These are phyloP conservation scores for Drosophila buzzatii DNA, from an alignment of 2,888 invertebrate species.

Conservation along the genomic window DNA sequence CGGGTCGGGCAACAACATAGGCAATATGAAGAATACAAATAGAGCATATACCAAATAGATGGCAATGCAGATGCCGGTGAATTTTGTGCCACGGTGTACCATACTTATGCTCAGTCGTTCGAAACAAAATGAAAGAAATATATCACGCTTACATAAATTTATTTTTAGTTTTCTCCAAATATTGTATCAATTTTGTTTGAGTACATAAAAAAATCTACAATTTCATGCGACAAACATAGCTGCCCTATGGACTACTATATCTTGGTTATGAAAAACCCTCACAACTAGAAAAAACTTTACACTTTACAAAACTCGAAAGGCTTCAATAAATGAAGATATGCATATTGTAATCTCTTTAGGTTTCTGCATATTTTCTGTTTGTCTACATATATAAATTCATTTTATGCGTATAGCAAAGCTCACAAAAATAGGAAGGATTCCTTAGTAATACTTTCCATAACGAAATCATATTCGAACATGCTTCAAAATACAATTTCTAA, in stretches of 20 bases:
- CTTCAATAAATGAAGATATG: not conserved
- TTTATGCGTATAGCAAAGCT: too few relatives aligned
- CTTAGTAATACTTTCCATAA: too few relatives aligned
- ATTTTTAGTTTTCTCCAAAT: slow-evolving; percentile 2
- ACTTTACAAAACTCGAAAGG: not conserved
- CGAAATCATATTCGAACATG: too few relatives aligned
- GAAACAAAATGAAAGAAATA: not conserved
- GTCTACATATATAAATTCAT: too few relatives aligned
- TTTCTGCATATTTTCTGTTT: not conserved
- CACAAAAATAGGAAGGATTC: too few relatives aligned
- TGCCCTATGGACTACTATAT: not conserved
- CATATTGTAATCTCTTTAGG: not conserved
- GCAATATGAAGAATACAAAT: slow-evolving; percentile 57
- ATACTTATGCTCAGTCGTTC: slow-evolving; percentile 24
- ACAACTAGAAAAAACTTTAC: not conserved
- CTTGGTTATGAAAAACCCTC: not conserved
- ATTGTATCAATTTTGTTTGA: slow-evolving; percentile 7
- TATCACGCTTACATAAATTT: slow-evolving; percentile 3
- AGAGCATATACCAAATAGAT: slow-evolving; percentile 55
- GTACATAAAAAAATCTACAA: not conserved
- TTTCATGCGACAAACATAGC: not conserved
- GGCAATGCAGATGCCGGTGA: slow-evolving; percentile 53
- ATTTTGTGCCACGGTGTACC: slow-evolving; percentile 52
- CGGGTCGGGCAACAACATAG: slow-evolving; percentile 62
- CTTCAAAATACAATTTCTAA: too few relatives aligned